Conservation (phyloP, 2,797 vertebrate species). For the Gouania willdenowi region DNA sequence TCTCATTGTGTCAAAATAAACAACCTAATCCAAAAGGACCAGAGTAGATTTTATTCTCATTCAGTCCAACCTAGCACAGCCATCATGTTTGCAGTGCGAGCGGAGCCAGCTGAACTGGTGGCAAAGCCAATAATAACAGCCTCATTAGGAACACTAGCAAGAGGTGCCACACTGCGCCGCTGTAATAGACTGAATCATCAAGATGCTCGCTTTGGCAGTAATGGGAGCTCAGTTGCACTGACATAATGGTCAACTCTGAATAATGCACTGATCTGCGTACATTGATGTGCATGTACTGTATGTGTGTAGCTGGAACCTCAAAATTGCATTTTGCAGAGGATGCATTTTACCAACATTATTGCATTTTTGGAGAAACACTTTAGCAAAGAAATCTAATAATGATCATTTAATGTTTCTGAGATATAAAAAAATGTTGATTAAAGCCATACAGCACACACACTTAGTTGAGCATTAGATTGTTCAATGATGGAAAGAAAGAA, state of each 20-base stretch:
- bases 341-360: too few species aligned
- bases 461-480: too few species aligned
- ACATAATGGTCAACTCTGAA: conserved; percentile 27
- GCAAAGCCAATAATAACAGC: conserved; percentile 36
- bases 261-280: conserved; percentile 15
- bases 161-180: conserved; percentile 23
- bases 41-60: conserved; percentile 23
- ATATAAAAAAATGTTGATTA: too few species aligned
- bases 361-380: too few species aligned
- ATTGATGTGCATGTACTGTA: background rate
- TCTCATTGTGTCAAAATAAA: too few species aligned
- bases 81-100: conserved; percentile 21
- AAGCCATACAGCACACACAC: too few species aligned
- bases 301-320: conserved; percentile 1
- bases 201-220: conserved; percentile 25
- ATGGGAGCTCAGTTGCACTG: conserved; percentile 32
- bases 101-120: conserved; percentile 20
- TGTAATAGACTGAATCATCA: conserved; percentile 51
- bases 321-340: conserved; percentile 1
- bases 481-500: too few species aligned
- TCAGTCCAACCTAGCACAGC: conserved; percentile 12
- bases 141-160: conserved; percentile 37
- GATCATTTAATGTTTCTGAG: too few species aligned
- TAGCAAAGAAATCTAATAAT: too few species aligned
- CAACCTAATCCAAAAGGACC: too few species aligned